A percentile compares a stretch with the other conserved stretches of the same genome.
These are phyloP conservation scores for Triplophysa yarkandensis DNA, from an alignment of 2,797 vertebrate species.

Conservation along the genomic window DNA sequence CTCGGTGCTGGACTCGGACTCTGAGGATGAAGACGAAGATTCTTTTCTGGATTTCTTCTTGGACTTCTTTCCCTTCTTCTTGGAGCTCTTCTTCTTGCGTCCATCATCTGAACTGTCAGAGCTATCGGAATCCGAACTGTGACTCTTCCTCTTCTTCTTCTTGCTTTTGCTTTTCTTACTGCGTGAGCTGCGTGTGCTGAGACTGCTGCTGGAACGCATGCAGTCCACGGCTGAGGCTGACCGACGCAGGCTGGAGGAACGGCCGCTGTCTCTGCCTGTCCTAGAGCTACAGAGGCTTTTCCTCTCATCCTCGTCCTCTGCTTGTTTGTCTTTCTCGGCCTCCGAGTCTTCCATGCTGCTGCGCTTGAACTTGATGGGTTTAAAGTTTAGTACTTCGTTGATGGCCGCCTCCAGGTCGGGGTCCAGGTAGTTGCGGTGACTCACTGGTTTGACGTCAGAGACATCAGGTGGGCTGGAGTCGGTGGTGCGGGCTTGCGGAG, in stretches of 20 bases:
- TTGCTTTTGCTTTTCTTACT: slow-evolving; percentile 71
- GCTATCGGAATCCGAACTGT: slow-evolving; percentile 72
- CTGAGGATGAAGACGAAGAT: slow-evolving; percentile 69
- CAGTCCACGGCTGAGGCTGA: slow-evolving; percentile 86
- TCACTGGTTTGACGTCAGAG: slow-evolving; percentile 70
- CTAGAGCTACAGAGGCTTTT: slow-evolving; percentile 67
- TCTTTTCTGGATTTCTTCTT: slow-evolving; percentile 81
- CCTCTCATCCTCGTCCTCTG: slow-evolving; percentile 63
- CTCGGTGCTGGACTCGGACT: slow-evolving; percentile 72
- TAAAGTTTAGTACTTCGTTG: slow-evolving; percentile 92
- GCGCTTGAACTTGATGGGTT: slow-evolving; percentile 82
- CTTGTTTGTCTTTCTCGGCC: slow-evolving; percentile 66
- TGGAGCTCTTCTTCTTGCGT: slow-evolving; percentile 72
- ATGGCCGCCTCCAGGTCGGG: slow-evolving; percentile 94
- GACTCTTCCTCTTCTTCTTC: slow-evolving; percentile 72
- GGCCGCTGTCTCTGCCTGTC: slow-evolving; percentile 54
- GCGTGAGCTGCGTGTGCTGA: slow-evolving; percentile 66
- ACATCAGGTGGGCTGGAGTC: slow-evolving; percentile 63
- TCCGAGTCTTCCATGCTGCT: slow-evolving; percentile 83
- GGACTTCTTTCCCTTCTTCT: slow-evolving; percentile 84
- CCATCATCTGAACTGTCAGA: slow-evolving; percentile 68
- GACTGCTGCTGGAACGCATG: slow-evolving; percentile 66
- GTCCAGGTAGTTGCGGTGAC: slow-evolving; percentile 88
- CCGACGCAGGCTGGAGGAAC: slow-evolving; percentile 74
- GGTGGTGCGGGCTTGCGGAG: slow-evolving; percentile 75